Conservation (phyloP, 2,888 invertebrate species). For the Gortyna flavago region DNA sequence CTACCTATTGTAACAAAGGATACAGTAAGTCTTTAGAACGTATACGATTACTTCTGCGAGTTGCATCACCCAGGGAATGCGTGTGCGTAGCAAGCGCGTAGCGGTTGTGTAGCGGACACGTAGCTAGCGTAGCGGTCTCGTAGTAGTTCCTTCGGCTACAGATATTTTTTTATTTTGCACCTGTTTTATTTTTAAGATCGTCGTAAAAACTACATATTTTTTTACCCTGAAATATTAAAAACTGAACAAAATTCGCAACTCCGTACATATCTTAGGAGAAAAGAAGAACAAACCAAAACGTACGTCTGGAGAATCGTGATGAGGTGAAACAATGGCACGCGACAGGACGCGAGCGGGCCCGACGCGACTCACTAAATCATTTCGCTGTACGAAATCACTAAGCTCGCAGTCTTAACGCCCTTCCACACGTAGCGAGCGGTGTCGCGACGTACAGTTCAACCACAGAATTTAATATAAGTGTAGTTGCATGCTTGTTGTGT, state of each 20-base stretch:
- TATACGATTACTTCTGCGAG: constrained; percentile 38
- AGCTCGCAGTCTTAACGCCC: constrained; percentile 67
- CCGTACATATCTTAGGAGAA: constrained; percentile 24
- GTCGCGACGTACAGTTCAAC: constrained; percentile 54
- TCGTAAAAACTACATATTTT: background rate
- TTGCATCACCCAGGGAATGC: constrained; percentile 4
- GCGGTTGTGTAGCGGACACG: background rate
- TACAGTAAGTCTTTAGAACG: constrained; percentile 33
- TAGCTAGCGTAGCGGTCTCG: constrained; percentile 40
- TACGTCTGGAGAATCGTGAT: constrained; percentile 78
- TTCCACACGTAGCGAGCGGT: constrained; percentile 63
- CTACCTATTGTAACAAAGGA: constrained; percentile 24
- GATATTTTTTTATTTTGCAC: background rate
- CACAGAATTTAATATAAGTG: constrained; percentile 66
- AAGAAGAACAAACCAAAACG: constrained; percentile 57
- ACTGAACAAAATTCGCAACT: constrained; percentile 1
- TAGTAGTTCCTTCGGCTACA: background rate
- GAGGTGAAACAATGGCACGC: constrained; percentile 78
- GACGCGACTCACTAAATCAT: constrained; percentile 79
- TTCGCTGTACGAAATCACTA: constrained; percentile 77
- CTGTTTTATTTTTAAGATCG: background rate
- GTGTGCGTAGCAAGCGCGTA: constrained; percentile 34
- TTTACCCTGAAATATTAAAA: background rate
- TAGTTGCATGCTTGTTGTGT: constrained; percentile 37
- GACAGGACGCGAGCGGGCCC: constrained; percentile 63